A percentile compares a stretch with the other conserved stretches of the same genome.
phyloP scores from a whole-genome alignment of 1,140 invertebrate species.

The Triops cancriformis region DNA sequence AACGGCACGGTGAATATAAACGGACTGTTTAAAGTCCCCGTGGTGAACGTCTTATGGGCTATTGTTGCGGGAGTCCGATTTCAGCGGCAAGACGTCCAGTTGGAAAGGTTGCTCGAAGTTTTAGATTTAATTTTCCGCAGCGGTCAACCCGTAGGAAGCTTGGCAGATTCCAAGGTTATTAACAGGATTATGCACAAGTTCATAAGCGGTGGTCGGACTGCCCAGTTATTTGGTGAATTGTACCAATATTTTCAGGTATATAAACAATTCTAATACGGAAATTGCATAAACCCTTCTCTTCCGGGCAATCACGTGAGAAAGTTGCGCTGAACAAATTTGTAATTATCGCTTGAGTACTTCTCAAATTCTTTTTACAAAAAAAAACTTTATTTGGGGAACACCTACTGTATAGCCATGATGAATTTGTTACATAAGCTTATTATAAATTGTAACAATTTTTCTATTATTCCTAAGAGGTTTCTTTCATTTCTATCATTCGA shows the following conservation, averaged over 20 bases:
- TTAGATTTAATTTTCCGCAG: slow-evolving; percentile 36
- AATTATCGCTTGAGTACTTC: too few species aligned
- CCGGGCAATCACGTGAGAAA: slow-evolving; percentile 16
- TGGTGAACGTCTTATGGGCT: slow-evolving; percentile 26
- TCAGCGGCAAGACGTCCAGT: slow-evolving; percentile 34
- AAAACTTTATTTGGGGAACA: too few species aligned
- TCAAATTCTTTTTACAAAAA: too few species aligned
- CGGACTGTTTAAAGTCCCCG: slow-evolving; percentile 22
- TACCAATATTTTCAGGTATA: slow-evolving; percentile 23
- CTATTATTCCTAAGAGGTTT: too few species aligned
- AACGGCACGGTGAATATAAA: slow-evolving; percentile 14
- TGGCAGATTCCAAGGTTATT: background rate
- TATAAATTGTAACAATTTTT: too few species aligned
- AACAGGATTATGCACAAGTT: background rate
- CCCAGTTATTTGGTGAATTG: slow-evolving; percentile 27
- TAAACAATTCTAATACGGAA: background rate
- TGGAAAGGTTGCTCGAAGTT: slow-evolving; percentile 50
- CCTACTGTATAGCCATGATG: too few species aligned
- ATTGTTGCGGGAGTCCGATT: slow-evolving; percentile 18
- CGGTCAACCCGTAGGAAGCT: slow-evolving; percentile 18
- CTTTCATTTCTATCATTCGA: too few species aligned
- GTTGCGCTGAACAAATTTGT: too few species aligned
- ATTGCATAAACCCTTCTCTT: too few species aligned
- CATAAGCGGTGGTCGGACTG: slow-evolving; percentile 20
- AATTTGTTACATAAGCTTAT: too few species aligned